Evolutionary conservation across 64 coral and sea anemone species (phyloP), one percentile per base, ranked within the genome.

Genomic region (Cladopsammia gracilis): DNA sequence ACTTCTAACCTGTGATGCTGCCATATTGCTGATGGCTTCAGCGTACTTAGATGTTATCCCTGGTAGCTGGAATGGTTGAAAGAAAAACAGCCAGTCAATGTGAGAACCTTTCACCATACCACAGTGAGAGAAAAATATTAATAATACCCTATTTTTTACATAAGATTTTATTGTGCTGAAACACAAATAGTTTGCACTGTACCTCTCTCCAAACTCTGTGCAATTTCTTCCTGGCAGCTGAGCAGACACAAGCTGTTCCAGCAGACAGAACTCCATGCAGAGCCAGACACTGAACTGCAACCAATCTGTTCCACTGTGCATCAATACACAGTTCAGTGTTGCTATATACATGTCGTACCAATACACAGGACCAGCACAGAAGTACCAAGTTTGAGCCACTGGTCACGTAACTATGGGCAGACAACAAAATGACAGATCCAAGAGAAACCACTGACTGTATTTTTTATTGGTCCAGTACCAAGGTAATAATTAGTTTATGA

Each of bases 291-390:
- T 95, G 94, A 74, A 65, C 67, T 58, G 68, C 56, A 15, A 95
- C 83, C 53, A 95, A 24, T 42, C 90, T 95, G 6, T 50, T 72
- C 94, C 94, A 95, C 18, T 91, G 71, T 22, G 62, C 26, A 24
- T 83, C 94, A 50, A 82, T 84, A 56, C 94, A 91, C 24, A 80
- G n/a, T 9, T 91, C 75, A 34, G 64, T 57, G 23, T 78, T 80
- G 23, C 3, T 82, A 47, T 87, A 95, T 2, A 85, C 94, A 64
- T 86, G 62, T 75, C 25, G 66, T 10, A 71, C 43, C 12, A 95
- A 15, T n/a, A 95, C 51, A 75, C 94, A 95, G 1, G 94, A 91
- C 94, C 94, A 95, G 48, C 90, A 91, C 9, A 95, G 79, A 20
- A 78, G 71, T 59, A 90, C 71, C n/a, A 95, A 45, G 7, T 88